phyloP scores from a whole-genome alignment of 92 coral and sea anemone species.

The Epizoanthus stellaris region DNA sequence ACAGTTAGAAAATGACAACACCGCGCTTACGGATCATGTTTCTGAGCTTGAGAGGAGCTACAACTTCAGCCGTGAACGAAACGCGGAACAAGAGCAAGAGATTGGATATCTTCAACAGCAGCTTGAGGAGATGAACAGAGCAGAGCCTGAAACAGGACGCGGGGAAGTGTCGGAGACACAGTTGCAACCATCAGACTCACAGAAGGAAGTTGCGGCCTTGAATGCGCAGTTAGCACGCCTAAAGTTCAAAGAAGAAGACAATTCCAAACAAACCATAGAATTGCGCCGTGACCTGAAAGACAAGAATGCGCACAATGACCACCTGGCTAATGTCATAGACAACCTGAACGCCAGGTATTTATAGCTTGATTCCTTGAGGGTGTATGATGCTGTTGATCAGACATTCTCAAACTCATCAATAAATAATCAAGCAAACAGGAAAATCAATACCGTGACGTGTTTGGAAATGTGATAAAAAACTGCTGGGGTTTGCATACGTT shows the following conservation, averaged over 20 bases:
- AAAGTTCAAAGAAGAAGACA: constrained; percentile 73
- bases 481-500: too few species aligned
- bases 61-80: constrained; percentile 64
- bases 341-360: constrained; percentile 58
- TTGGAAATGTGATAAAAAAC: too few species aligned
- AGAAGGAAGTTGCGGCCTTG: constrained; percentile 67
- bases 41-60: constrained; percentile 73
- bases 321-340: constrained; percentile 63
- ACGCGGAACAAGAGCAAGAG: constrained; percentile 72
- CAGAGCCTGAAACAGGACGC: constrained; percentile 16
- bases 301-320: constrained; percentile 50
- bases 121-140: constrained; percentile 58
- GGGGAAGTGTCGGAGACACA: constrained; percentile 65
- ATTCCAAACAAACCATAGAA: constrained; percentile 71
- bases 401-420: too few species aligned
- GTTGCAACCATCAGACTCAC: constrained; percentile 53
- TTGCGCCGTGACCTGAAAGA: constrained; percentile 56
- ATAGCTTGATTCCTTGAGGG: not conserved
- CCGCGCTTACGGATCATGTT: constrained; percentile 63
- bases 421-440: too few species aligned
- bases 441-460: too few species aligned
- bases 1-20: constrained; percentile 63
- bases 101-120: constrained; percentile 54
- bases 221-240: constrained; percentile 72
- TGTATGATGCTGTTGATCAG: too few species aligned